These are phyloP conservation scores for Dynastes hyllus DNA, from an alignment of 2,888 invertebrate species.

Conservation along the genomic window DNA sequence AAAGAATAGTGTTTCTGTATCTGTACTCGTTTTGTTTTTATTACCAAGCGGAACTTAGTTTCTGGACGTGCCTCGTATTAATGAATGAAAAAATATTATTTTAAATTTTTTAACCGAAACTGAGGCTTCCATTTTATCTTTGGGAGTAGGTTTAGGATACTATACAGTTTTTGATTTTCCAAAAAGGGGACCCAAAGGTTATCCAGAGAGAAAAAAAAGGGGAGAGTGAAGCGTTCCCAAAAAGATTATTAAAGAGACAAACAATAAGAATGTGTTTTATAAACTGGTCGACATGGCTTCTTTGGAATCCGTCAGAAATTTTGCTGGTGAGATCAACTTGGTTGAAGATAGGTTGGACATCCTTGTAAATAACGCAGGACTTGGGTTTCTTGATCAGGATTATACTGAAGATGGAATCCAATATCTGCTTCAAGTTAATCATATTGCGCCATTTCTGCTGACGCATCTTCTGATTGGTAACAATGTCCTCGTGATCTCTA, in stretches of 20 bases:
- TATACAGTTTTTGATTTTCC: constrained; percentile 69
- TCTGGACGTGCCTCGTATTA: too few species aligned
- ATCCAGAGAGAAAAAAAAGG: constrained; percentile 70
- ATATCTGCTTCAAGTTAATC: constrained; percentile 77
- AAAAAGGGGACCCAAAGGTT: constrained; percentile 71
- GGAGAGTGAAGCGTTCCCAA: constrained; percentile 48
- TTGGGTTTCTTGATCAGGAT: constrained; percentile 70
- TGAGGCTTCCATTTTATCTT: too few species aligned
- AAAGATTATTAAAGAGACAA: constrained; percentile 63
- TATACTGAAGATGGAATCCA: constrained; percentile 78
- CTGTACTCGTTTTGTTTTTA: too few species aligned
- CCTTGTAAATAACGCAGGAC: constrained; percentile 79
- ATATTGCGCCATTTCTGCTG: constrained; percentile 78
- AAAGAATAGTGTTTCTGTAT: too few species aligned
- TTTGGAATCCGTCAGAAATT: constrained; percentile 74
- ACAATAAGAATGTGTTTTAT: constrained; percentile 65
- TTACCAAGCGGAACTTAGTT: too few species aligned
- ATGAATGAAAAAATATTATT: too few species aligned
- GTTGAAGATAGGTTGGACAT: constrained; percentile 75
- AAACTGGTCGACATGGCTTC: constrained; percentile 74
- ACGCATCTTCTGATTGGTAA: constrained; percentile 77
- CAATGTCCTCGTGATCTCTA: constrained; percentile 12
- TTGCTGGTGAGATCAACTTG: constrained; percentile 75
- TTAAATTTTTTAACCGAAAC: too few species aligned
- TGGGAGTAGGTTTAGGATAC: constrained; percentile 67